phyloP scores from a whole-genome alignment of 2,113 vertebrate species.

The Grammomys surdaster region DNA sequence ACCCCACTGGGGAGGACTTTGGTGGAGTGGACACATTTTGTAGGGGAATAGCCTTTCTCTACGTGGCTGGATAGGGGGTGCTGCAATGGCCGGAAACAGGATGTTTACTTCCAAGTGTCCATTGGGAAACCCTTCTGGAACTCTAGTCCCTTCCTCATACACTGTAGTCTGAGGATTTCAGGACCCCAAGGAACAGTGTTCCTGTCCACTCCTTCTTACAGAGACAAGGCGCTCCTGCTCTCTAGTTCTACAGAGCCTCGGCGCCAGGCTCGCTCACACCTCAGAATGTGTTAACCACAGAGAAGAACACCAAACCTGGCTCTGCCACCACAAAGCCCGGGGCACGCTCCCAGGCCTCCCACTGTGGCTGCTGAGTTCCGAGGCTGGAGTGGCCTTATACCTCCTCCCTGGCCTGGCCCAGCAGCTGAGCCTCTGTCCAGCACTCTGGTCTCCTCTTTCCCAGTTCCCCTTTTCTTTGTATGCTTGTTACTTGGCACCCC shows the following conservation, averaged over 20 bases:
- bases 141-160: background rate
- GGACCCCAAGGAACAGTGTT: background rate
- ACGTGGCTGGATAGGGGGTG: background rate
- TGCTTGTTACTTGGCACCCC: background rate
- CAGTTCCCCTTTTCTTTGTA: background rate
- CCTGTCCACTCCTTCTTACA: background rate
- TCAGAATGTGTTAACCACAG: conserved; percentile 75
- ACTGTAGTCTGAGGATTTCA: background rate
- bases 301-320: conserved; percentile 61
- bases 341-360: background rate
- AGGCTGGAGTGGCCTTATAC: background rate
- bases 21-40: background rate
- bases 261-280: conserved; percentile 60
- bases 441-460: background rate
- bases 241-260: background rate
- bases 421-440: background rate
- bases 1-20: background rate
- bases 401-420: no score
- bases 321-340: conserved; percentile 37
- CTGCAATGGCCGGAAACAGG: background rate
- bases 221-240: background rate
- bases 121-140: conserved; percentile 32
- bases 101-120: background rate
- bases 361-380: background rate
- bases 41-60: background rate